These are phyloP conservation scores for Atlantisia rogersi DNA, from an alignment of 2,113 vertebrate species.

Conservation along the genomic window DNA sequence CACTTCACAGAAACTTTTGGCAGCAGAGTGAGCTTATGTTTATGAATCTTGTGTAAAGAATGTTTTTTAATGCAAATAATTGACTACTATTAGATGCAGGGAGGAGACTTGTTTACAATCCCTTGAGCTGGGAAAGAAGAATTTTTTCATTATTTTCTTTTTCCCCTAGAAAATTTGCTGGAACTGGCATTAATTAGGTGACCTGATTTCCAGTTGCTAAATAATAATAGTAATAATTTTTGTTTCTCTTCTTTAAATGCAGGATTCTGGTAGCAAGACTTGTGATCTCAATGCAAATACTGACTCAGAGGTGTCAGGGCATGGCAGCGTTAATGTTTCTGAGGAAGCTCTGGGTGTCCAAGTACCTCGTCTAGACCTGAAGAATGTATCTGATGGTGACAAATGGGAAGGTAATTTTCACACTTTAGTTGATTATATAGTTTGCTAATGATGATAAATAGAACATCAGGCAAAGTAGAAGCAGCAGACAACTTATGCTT, in stretches of 20 bases:
- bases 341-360: constrained; percentile 66
- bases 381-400: constrained; percentile 78
- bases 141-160: no score
- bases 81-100: accelerated
- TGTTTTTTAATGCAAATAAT: background rate
- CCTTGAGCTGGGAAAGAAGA: background rate
- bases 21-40: background rate
- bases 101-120: background rate
- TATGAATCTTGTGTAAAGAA: background rate
- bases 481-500: background rate
- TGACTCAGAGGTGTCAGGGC: constrained; percentile 63
- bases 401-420: constrained; percentile 83
- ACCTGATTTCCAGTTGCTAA: background rate
- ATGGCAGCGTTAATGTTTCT: constrained; percentile 39
- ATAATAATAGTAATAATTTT: background rate
- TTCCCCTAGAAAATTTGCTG: background rate
- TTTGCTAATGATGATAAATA: background rate
- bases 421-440: background rate
- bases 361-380: constrained; percentile 78
- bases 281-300: constrained; percentile 80
- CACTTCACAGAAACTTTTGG: background rate
- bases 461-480: background rate
- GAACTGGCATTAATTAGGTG: background rate
- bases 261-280: constrained; percentile 74
- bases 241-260: constrained; percentile 53